Base-by-base conservation (phyloP, 2,113 vertebrate genomes). In the Etia nguti region DNA sequence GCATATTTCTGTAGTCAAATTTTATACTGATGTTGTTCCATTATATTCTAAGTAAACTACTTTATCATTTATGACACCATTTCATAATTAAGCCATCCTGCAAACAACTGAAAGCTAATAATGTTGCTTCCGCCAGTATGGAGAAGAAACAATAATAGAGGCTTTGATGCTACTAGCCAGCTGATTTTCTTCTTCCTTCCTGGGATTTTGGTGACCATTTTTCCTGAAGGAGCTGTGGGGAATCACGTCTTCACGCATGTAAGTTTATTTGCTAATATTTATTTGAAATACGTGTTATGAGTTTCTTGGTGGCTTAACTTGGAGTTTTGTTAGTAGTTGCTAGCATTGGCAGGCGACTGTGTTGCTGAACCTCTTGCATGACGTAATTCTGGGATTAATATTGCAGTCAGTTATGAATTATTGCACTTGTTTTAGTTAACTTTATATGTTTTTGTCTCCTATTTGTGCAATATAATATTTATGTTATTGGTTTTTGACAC, bases 321-420 rank as follows among this genome's bases (percentile, higher is more conserved):
- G n/a, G 62, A 22, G 62, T 68, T 41, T 68, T 36, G 59, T 68
- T 68, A 41, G 12, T 15, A 41, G 62, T 36, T 38, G 20, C 11
- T 70, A 70, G 62, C 12, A 70, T n/a, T 70, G 24, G 59, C 10
- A 62, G 31, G 31, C 31, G 0, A 18, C 38, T 41, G 18, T 62
- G 59, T 36, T 62, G 65, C 65, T 43, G 60, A 65, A 65, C 60
- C 31, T 65, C 31, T 65, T 65, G 60, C 31, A 36, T 65, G 60
- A 65, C 2, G 2, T 36, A 65, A 65, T 1, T 65, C 6, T n/a
- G 6, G 31, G 60, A 0, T 36, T 36, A n/a, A 36, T 36, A 65
- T 36, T 36, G 10, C 6, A 65, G 11, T 36, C 31, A 65, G 36
- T 65, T 36, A 65, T n/a, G 31, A 12, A 65, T 65, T 36, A 12